Percentiles rank a stretch among this genome's conserved stretches.
phyloP scores from a whole-genome alignment of 1,140 invertebrate genomes.

The Grapholita molesta region DNA sequence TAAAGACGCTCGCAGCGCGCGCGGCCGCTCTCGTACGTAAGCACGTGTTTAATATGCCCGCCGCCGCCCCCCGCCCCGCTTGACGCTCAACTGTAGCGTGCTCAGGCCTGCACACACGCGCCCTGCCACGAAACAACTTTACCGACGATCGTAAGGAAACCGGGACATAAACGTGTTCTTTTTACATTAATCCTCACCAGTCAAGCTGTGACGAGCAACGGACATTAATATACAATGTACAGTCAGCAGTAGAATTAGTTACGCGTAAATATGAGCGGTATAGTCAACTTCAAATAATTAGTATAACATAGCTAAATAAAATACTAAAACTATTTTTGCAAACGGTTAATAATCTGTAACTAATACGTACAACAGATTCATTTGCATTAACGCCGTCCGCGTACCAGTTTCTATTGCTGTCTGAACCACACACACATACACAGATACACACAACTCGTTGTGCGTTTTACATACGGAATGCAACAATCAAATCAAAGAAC shows the following conservation, averaged over 20 bases:
- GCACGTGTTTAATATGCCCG: too few relatives aligned
- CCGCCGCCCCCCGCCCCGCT: too few relatives aligned
- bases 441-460: not conserved
- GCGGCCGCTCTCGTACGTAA: too few relatives aligned
- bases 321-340: too few relatives aligned
- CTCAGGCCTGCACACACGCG: too few relatives aligned
- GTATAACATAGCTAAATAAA: not conserved
- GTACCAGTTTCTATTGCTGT: not conserved
- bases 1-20: too few relatives aligned
- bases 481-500: not conserved
- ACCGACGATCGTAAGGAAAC: not conserved
- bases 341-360: too few relatives aligned
- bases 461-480: slow-evolving; percentile 1
- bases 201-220: not conserved
- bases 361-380: too few relatives aligned
- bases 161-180: too few relatives aligned
- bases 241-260: not conserved
- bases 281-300: not conserved
- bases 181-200: not conserved
- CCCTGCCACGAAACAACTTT: not conserved
- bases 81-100: too few relatives aligned
- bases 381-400: not conserved
- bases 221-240: not conserved
- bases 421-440: not conserved
- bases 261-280: not conserved